Base-by-base conservation (phyloP, 1,140 invertebrate species). In the Dryas iulia region DNA sequence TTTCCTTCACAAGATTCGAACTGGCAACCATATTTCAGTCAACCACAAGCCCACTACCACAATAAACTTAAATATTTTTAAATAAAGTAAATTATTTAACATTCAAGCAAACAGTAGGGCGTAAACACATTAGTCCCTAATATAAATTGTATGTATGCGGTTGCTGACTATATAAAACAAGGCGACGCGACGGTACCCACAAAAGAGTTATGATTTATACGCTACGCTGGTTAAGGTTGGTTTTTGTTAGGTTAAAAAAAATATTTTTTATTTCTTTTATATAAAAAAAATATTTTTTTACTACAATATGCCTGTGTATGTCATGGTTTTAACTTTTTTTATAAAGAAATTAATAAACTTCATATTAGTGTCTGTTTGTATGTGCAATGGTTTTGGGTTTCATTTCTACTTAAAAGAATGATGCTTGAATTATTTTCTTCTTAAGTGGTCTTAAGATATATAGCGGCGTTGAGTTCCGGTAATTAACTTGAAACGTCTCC, bases 131-230 rank as follows among this genome's bases (percentile, higher is more conserved):
- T 59, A 59, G 31, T 60, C 23, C 33, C 35, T 60, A 4, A 26
- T 26, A 47, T 60, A 47, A 47, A 59, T 59, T 28, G 25, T 52
- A 28, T 11, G 12, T 61, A 30, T 21, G 25, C 21, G 35, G 30
- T 57, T 61, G 66, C 58, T 67, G 66, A 30, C 59, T 62, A 35
- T 54, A 35, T 62, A 69, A 62, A 69, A 62, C 66, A 62, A 56
- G 14, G 56, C 53, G 31, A 52, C 14, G 7, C 28, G 31, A 24
- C 18, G 31, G 35, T 14, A 69, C 33, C 31, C 33, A 61, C 59
- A 61, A 69, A 69, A 69, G 66, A 69, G 66, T 60, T 57, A 47
- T 69, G 66, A 69, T 69, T 69, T 62, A 69, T 69, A 62, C 57
- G 59, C 24, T 35, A 58, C 33, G 30, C 23, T 57, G 10, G 8